A percentile compares a stretch with the other conserved stretches of the same genome.
Evolutionary conservation across 1,140 invertebrate species (phyloP).

Genomic region (Achatina immaculata): DNA sequence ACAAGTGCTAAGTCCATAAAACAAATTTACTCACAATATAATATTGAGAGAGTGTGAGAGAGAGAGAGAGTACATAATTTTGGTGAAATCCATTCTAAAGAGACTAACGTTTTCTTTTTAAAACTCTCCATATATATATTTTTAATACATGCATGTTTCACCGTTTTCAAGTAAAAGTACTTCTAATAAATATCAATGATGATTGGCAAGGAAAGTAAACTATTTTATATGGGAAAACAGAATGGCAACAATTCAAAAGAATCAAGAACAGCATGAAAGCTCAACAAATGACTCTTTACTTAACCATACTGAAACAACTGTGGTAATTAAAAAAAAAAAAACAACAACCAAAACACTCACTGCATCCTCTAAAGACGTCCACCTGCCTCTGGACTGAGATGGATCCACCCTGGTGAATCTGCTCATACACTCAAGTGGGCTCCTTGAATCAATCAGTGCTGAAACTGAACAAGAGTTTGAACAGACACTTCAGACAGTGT

Average conservation of each 20-base stretch:
- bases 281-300: not conserved
- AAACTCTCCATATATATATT: too few species aligned
- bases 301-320: not conserved
- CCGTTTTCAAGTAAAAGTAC: too few species aligned
- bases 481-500: too few species aligned
- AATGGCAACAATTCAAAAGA: not conserved
- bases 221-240: not conserved
- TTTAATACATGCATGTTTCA: too few species aligned
- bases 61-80: too few species aligned
- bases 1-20: too few species aligned
- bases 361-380: constrained; percentile 65
- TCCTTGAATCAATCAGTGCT: constrained; percentile 64
- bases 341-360: constrained; percentile 44
- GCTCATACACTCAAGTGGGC: constrained; percentile 52
- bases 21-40: too few species aligned
- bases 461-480: constrained; percentile 58
- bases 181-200: too few species aligned
- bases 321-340: not conserved
- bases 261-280: not conserved
- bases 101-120: too few species aligned
- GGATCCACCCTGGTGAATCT: constrained; percentile 60
- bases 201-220: not conserved
- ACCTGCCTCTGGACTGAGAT: constrained; percentile 54
- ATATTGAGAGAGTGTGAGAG: too few species aligned
- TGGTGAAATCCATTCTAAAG: too few species aligned